Conservation (phyloP, 1,140 invertebrate species). For the Megalonaias nervosa region DNA sequence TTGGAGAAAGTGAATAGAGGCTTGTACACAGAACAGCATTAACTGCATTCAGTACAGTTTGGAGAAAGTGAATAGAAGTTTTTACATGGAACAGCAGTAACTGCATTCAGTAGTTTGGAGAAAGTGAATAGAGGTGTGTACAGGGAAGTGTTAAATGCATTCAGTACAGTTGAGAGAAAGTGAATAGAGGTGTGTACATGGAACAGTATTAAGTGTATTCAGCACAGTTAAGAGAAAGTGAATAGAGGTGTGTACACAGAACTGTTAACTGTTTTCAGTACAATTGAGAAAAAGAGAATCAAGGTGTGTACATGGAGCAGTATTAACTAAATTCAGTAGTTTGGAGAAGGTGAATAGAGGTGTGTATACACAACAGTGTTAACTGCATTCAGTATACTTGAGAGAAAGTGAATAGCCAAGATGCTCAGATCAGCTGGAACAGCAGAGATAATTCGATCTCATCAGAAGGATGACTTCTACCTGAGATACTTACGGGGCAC, state of each 20-base stretch:
- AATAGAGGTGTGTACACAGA: no score
- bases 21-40: no score
- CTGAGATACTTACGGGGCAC: conserved; percentile 26
- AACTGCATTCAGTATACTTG: background rate
- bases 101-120: background rate
- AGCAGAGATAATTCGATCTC: conserved; percentile 47
- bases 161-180: background rate
- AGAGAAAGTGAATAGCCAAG: background rate
- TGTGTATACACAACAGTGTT: no score
- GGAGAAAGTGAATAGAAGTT: background rate
- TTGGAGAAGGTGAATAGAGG: no score
- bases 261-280: no score
- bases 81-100: no score
- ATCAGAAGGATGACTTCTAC: conserved; percentile 50
- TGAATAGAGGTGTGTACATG: background rate
- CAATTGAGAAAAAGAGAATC: no score
- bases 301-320: no score
- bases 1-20: background rate
- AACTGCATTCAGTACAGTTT: background rate
- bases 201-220: no score
- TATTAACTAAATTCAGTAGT: no score
- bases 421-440: conserved; percentile 44
- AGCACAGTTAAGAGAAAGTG: no score
- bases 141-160: no score
- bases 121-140: background rate